These are phyloP conservation scores for Sebastes miniatus DNA, from an alignment of 2,797 vertebrate genomes.

Conservation along the genomic window DNA sequence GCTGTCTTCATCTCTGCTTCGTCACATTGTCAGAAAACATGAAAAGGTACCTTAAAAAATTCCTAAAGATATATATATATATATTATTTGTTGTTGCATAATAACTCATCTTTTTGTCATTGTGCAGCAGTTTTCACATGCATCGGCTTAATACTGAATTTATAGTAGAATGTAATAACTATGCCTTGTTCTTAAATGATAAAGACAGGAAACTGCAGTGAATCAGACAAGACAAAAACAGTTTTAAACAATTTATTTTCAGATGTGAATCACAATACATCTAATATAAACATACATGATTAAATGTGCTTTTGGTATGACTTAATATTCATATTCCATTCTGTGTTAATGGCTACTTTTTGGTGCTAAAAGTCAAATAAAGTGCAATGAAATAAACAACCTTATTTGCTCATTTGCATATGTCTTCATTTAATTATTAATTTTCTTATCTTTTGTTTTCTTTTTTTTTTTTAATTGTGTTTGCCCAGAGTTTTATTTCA, in stretches of 20 bases:
- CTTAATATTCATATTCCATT: background rate
- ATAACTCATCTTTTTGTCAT: background rate
- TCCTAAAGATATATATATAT: background rate
- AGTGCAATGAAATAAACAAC: no score
- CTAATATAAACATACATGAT: background rate
- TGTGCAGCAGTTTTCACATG: background rate
- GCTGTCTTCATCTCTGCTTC: conserved; percentile 34
- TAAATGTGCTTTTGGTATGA: background rate
- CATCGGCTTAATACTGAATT: background rate
- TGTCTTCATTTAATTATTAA: background rate
- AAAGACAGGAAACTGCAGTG: background rate
- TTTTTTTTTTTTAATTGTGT: background rate
- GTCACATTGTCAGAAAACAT: conserved; percentile 21
- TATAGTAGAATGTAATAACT: background rate
- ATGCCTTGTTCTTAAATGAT: background rate
- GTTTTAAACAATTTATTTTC: background rate
- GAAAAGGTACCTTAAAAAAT: conserved; percentile 18
- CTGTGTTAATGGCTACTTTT: background rate
- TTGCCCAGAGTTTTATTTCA: background rate
- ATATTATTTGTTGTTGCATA: background rate
- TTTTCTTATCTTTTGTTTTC: background rate
- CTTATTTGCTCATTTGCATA: background rate
- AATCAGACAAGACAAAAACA: background rate
- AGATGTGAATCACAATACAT: background rate
- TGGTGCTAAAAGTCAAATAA: no score